Base-by-base conservation (phyloP, 2,797 vertebrate genomes). In the Chrysocyon brachyurus region DNA sequence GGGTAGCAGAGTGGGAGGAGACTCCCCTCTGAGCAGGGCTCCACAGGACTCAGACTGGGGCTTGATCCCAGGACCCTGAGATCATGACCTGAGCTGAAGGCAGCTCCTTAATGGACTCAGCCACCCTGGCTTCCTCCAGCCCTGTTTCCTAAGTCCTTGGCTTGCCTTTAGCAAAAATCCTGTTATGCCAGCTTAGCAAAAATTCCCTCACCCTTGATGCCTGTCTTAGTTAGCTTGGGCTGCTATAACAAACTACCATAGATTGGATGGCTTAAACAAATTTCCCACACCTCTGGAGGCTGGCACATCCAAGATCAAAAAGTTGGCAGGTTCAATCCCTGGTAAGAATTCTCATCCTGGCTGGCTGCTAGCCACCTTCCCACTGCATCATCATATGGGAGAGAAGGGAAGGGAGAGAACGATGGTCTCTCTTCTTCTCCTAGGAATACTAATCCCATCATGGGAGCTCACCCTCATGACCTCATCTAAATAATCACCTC, bases 401-500 rank as follows among this genome's bases (percentile, higher is more conserved):
- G 19, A 28, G 12, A 52, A 8, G 19, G 22, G 61, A 12, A 56
- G 17, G 31, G 11, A 57, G 49, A n/a, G 12, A 59, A n/a, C 3
- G 31, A 85, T 84, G 54, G n/a, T 21, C 2, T 83, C 78, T 84
- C 88, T 63, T 95, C 72, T 57, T 77, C 72, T 88, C 54, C 54
- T 54, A 54, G 70, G 59, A 31, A 77, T 8, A n/a, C 36, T 40
- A 66, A 84, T 70, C 40, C 59, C 59, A 40, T 84, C 33, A 72
- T 63, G 28, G 16, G n/a, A 52, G 33, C 36, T 33, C 59, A 52
- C 19, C 7, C 52, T 59, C 15, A 36, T 15, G 63, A 78, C 86
- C 72, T 78, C 54, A 31, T 68, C 54, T 89, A 90, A 87, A 85
- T 72, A 91, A 73, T 81, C 85, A 89, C 56, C 70, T 85, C 54